Evolutionary conservation across 2,113 vertebrate genomes (phyloP).

Genomic region (Sprattus sprattus): DNA sequence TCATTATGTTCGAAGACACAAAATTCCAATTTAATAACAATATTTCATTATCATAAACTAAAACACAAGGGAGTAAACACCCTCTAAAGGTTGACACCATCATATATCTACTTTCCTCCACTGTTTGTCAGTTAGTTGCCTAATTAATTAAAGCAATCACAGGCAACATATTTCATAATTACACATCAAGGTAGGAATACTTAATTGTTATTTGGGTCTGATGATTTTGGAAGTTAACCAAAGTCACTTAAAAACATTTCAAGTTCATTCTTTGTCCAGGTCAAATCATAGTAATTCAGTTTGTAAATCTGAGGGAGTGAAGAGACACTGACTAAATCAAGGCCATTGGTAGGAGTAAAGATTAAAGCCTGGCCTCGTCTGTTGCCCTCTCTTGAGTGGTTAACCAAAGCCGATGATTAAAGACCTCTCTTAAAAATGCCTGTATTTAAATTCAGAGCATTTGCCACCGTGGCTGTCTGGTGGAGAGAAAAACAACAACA

Average conservation of each 20-base stretch:
- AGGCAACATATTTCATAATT: conserved; percentile 69
- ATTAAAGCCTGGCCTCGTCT: not conserved
- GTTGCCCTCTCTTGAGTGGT: not conserved
- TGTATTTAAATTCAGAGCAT: not conserved
- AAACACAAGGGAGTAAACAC: conserved; percentile 67
- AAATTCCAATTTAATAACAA: conserved; percentile 74
- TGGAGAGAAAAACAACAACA: not conserved
- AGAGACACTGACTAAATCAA: not conserved
- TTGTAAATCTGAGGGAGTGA: not conserved
- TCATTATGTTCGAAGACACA: conserved; percentile 76
- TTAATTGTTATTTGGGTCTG: conserved; percentile 55
- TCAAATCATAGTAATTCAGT: not conserved
- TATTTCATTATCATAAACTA: conserved; percentile 68
- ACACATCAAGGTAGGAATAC: conserved; percentile 69
- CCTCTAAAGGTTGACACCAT: conserved; percentile 58
- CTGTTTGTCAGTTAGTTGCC: conserved; percentile 76
- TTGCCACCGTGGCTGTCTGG: not conserved
- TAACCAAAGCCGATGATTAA: conserved; percentile 6
- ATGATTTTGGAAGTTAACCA: conserved; percentile 53
- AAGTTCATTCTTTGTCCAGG: not conserved
- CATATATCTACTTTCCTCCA: conserved; percentile 61
- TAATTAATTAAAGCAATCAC: conserved; percentile 76
- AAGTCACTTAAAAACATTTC: conserved; percentile 56
- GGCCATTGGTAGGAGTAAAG: not conserved
- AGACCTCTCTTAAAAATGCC: not conserved